Conservation (phyloP, 1,140 invertebrate genomes). For the Drosophila varians region DNA sequence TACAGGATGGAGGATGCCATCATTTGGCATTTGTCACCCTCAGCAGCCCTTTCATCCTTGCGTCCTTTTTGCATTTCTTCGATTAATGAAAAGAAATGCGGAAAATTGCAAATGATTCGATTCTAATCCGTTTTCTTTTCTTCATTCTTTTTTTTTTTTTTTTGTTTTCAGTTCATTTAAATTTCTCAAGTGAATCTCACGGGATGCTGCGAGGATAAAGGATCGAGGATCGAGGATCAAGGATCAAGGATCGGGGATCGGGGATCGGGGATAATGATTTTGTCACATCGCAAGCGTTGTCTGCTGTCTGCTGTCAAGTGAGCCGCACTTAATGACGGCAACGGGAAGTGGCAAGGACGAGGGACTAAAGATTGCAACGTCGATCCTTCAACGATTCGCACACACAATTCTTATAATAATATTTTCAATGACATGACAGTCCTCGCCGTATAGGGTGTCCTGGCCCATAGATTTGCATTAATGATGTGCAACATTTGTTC, state of each 20-base stretch:
- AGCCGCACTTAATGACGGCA: constrained; percentile 75
- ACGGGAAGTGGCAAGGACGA: not conserved
- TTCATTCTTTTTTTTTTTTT: too few relatives aligned
- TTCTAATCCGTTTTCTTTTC: constrained; percentile 60
- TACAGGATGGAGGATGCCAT: constrained; percentile 6
- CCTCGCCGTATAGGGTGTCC: not conserved
- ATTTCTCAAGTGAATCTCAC: constrained; percentile 65
- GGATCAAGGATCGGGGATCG: constrained; percentile 18
- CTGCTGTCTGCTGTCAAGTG: constrained; percentile 62
- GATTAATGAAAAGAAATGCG: constrained; percentile 66
- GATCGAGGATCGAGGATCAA: constrained; percentile 17
- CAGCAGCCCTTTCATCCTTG: constrained; percentile 1
- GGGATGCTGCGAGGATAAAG: not conserved
- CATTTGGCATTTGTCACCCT: constrained; percentile 41
- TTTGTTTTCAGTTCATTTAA: constrained; percentile 52
- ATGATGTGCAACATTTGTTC: constrained; percentile 71
- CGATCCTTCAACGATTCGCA: constrained; percentile 22
- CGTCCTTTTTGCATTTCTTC: constrained; percentile 21
- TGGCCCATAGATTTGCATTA: constrained; percentile 72
- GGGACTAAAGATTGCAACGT: constrained; percentile 11
- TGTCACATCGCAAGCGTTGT: constrained; percentile 24
- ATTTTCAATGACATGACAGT: constrained; percentile 74
- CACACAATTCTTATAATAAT: constrained; percentile 73
- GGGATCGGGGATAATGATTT: constrained; percentile 26
- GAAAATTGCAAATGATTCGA: constrained; percentile 78